phyloP scores from a whole-genome alignment of 2,797 vertebrate species.

The Spheniscus humboldti region DNA sequence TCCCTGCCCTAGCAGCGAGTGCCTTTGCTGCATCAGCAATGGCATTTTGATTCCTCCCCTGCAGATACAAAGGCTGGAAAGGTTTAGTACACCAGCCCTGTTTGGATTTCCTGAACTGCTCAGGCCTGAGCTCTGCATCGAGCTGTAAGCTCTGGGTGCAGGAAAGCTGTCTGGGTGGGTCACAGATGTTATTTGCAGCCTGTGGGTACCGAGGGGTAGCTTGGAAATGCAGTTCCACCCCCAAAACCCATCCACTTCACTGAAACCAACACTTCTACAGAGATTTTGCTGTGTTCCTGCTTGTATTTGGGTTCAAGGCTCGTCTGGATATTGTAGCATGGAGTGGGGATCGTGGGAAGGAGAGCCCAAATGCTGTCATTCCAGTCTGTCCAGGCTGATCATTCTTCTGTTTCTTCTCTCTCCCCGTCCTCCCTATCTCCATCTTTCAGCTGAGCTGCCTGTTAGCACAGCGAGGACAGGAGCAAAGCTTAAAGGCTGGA shows the following conservation, averaged over 20 bases:
- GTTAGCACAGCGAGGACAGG: background rate
- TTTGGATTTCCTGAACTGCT: background rate
- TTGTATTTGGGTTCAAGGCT: background rate
- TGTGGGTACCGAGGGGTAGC: accelerated
- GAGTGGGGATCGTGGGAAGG: background rate
- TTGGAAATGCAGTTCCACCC: background rate
- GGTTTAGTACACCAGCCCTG: background rate
- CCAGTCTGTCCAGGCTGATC: background rate
- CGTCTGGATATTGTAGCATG: background rate
- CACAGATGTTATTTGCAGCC: background rate
- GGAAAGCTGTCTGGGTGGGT: background rate
- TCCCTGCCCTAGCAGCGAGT: background rate
- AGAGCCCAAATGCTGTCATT: background rate
- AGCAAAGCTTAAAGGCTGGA: background rate
- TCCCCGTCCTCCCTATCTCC: background rate
- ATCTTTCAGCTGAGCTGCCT: background rate
- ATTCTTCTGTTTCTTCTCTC: background rate
- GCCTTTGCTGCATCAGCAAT: background rate
- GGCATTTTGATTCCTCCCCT: background rate
- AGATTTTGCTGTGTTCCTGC: background rate
- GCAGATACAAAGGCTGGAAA: background rate
- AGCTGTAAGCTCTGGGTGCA: background rate
- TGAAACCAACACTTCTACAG: background rate
- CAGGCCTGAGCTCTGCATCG: background rate
- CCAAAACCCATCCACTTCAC: background rate